A percentile compares a stretch with the other conserved stretches of the same genome.
These are phyloP conservation scores for Phortica magna DNA, from an alignment of 2,888 invertebrate species.

Conservation along the genomic window DNA sequence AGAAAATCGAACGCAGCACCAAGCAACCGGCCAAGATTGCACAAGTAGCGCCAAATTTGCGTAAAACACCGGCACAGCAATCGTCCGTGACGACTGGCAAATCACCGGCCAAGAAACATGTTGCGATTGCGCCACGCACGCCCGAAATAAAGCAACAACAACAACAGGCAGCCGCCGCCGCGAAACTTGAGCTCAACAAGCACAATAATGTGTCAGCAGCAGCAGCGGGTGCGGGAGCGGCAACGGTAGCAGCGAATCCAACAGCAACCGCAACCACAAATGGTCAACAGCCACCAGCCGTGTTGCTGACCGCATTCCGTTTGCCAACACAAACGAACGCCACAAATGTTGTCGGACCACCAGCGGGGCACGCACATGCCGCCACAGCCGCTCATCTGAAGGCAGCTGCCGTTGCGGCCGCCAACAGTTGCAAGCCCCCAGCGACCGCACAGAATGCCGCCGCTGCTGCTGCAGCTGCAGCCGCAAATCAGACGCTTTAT, in stretches of 20 bases:
- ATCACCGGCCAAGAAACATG: constrained; percentile 77
- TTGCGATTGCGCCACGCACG: constrained; percentile 77
- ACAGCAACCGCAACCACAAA: constrained; percentile 65
- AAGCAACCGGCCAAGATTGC: constrained; percentile 76
- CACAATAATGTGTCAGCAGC: constrained; percentile 34
- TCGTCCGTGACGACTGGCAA: constrained; percentile 61
- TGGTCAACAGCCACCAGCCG: constrained; percentile 75
- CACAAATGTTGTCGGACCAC: constrained; percentile 30
- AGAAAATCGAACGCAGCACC: constrained; percentile 77
- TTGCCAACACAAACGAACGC: constrained; percentile 76
- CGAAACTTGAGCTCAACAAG: constrained; percentile 28
- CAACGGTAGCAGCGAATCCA: constrained; percentile 9
- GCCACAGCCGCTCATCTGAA: constrained; percentile 64
- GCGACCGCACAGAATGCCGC: constrained; percentile 40
- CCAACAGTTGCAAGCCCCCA: constrained; percentile 55
- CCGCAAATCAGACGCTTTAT: constrained; percentile 77
- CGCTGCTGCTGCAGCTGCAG: constrained; percentile 37
- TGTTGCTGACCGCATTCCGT: constrained; percentile 81
- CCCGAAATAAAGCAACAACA: constrained; percentile 72
- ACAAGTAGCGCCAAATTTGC: constrained; percentile 77
- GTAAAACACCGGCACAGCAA: constrained; percentile 72
- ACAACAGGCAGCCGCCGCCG: constrained; percentile 40
- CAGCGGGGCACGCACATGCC: constrained; percentile 51
- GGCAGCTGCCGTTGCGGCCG: constrained; percentile 46
- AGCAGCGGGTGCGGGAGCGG: constrained; percentile 38